Base-by-base conservation (phyloP, 2,113 vertebrate species). In the Sinocyclocheilus anophthalmus region DNA sequence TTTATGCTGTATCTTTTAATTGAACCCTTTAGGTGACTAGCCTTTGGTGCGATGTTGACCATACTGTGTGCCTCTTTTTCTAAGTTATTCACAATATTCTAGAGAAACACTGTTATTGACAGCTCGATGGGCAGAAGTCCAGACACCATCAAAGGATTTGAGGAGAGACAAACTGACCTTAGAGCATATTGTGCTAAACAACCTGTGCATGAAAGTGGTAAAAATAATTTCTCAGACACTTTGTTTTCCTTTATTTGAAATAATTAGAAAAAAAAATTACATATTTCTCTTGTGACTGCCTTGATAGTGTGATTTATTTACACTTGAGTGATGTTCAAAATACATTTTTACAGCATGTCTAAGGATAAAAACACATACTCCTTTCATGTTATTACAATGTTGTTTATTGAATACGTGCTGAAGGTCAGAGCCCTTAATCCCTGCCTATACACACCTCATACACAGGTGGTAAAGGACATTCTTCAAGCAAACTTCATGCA, bases 401-500 rank as follows among this genome's bases (percentile, higher is more conserved):
- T 78, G 14, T 33, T 78, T 18, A 57, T 18, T 22, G 24, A 37
- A 9, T 37, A 20, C 11, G 14, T 78, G 76, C 55, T n/a, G 22
- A 76, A 76, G 76, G 30, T 81, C 14, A 26, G 11, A 18, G 59
- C 37, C 33, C 18, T 33, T 79, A 39, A 42, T 79, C 2, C 12
- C 30, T 79, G 77, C 14, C 30, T n/a, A 37, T 80, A 42, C 22
- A 42, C 33, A 18, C 22, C 5, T 55, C 30, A 55, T 55, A 70
- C 24, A 37, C 39, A 55, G 26, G 81, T 33, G 26, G 18, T 70
- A 83, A 18, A 70, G 65, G 81, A 55, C 30, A 16, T 67, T 69
- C 80, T 50, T 53, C 59, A 83, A 63, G 45, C 26, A 53, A 83
- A 83, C 26, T 55, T 70, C 45, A 70, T 37, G 65, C 65, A 37